A percentile compares a stretch with the other conserved stretches of the same genome.
Conservation (phyloP, 1,140 invertebrate genomes). For the Leptopilina boulardi region DNA sequence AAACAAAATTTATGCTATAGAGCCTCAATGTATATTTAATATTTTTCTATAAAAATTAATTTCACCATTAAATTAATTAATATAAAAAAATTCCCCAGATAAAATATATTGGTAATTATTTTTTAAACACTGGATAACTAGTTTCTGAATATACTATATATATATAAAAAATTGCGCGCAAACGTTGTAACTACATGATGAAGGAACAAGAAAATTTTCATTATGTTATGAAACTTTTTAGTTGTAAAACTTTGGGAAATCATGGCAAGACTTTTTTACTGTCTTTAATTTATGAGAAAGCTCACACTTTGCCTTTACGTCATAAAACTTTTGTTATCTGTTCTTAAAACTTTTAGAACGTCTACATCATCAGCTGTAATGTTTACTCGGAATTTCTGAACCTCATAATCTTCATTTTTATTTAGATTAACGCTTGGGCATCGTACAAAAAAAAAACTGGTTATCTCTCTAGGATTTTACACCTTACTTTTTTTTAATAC, state of each 20-base stretch:
- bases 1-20: too few relatives aligned
- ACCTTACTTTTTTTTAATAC: background rate
- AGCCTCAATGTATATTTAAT: too few relatives aligned
- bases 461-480: slow-evolving; percentile 1
- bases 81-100: background rate
- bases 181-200: background rate
- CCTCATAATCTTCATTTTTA: slow-evolving; percentile 19
- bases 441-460: background rate
- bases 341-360: slow-evolving; percentile 31
- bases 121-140: background rate
- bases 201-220: slow-evolving; percentile 19
- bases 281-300: slow-evolving; percentile 21
- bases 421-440: background rate
- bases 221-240: slow-evolving; percentile 32
- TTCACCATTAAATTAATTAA: background rate
- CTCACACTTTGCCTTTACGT: slow-evolving; percentile 30
- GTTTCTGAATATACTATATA: slow-evolving; percentile 21
- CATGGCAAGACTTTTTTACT: slow-evolving; percentile 20
- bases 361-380: slow-evolving; percentile 28
- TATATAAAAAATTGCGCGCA: too few relatives aligned
- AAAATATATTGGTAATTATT: background rate
- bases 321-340: slow-evolving; percentile 30
- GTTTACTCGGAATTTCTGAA: slow-evolving; percentile 29
- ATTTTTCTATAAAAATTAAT: too few relatives aligned
- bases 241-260: slow-evolving; percentile 11